Evolutionary conservation across 2,113 vertebrate species (phyloP), one percentile per base, ranked within the genome.

Genomic region (Sclerurus mexicanus): DNA sequence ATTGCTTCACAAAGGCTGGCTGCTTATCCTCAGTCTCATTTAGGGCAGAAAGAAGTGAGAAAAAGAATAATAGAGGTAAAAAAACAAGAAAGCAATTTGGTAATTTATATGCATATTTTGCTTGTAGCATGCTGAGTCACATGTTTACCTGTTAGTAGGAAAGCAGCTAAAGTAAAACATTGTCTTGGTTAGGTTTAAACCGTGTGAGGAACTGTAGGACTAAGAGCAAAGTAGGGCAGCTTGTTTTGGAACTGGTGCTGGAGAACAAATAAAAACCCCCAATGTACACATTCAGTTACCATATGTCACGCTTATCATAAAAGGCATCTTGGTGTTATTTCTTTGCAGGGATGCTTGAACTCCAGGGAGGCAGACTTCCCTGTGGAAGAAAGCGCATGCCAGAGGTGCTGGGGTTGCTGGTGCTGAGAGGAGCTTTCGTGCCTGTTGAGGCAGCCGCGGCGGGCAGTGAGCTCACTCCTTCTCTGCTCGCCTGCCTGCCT

Each of bases 261-360:
- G 44, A 89, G 90, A 92, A 7, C 86, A 97, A 97, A 96, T 86
- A 90, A 62, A 95, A 96, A 87, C 80, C 93, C 83, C 92, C 89
- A 95, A 63, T 78, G 95, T 81, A 97, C 95, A 97, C 95, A 86
- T 27, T 92, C 44, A 4, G 35, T 95, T 66, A 1, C 93, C 96
- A 95, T 96, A 97, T 97, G 97, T 88, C 44, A 33, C 1, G 2
- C 92, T 93, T 92, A 97, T 97, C 92, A n/a, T 42, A 59, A 95
- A 85, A 91, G 87, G 72, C 66, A 75, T 93, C 82, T 94, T 6
- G 2, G 18, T 75, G 71, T 59, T 86, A 1, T 86, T 84, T 92
- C 87, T 94, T 86, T 89, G 60, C 95, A 97, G 96, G 91, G 75
- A 73, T 71, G 80, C 85, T 35, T 83, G 90, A 92, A 20, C 62